Base-by-base conservation (phyloP, 2,888 invertebrate genomes). In the Lacanobia oleracea region DNA sequence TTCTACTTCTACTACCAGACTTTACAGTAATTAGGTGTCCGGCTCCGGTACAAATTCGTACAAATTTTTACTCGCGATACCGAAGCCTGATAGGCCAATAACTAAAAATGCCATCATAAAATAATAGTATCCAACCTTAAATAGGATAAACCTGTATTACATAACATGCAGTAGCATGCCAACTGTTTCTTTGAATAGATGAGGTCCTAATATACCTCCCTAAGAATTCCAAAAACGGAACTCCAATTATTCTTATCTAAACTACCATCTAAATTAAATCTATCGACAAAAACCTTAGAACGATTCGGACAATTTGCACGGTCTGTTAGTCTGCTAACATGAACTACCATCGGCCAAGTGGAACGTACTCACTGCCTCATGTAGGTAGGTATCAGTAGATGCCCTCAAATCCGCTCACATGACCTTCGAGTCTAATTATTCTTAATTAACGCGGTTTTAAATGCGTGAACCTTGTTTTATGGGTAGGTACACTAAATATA, bases 291-390 rank as follows among this genome's bases (percentile, higher is more conserved):
- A 79, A 79, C 67, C 45, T 65, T 48, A 57, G 14, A 51, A 12
- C 33, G 5, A 63, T 83, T 83, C 75, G 65, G 63, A 69, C 50
- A 79, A 83, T 83, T 76, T 86, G 84, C 70, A 84, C 72, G 86
- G 82, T 84, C 86, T 86, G 59, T 67, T 66, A 70, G 62, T 33
- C 45, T 59, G 27, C n/a, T 76, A 68, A 84, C 59, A 66, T 72
- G 69, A 69, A 60, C 45, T 60, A 65, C 56, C 67, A 63, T 40
- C 76, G 23, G 60, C 86, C 72, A 63, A 76, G 82, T 84, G 86
- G 86, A 86, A 86, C 86, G 75, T 50, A 67, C 62, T 45, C 53
- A 61, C 66, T 51, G 43, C 63, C 27, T 60, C 68, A 71, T 65
- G 50, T 70, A 63, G 23, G 67, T 54, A 71, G 43, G 21, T 72